Percentiles rank a stretch among this genome's conserved stretches.
phyloP scores from a whole-genome alignment of 2,888 invertebrate genomes.

The Graphium colonna region DNA sequence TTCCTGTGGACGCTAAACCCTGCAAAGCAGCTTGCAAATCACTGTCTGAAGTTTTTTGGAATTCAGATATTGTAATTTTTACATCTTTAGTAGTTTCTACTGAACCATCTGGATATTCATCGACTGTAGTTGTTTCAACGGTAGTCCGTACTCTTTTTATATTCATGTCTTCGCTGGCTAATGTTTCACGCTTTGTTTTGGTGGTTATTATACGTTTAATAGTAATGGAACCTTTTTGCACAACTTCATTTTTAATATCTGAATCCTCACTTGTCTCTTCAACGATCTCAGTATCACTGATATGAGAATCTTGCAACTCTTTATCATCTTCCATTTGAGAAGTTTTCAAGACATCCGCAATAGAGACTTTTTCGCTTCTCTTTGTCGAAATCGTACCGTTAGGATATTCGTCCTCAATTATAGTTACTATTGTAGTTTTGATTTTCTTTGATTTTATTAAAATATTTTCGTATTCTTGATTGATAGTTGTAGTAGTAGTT shows the following conservation, averaged over 20 bases:
- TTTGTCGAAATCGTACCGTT: conserved; percentile 66
- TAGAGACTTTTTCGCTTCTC: conserved; percentile 65
- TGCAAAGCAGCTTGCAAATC: conserved; percentile 68
- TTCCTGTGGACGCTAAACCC: conserved; percentile 63
- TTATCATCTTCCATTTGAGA: conserved; percentile 34
- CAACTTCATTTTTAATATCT: conserved; percentile 59
- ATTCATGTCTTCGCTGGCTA: conserved; percentile 70
- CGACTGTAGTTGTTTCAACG: conserved; percentile 71
- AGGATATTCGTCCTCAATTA: conserved; percentile 62
- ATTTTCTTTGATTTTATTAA: conserved; percentile 50
- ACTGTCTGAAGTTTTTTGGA: conserved; percentile 68
- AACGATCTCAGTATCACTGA: conserved; percentile 57
- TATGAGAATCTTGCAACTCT: conserved; percentile 43
- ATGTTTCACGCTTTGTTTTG: conserved; percentile 68
- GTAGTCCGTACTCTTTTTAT: conserved; percentile 81
- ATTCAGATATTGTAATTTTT: conserved; percentile 74
- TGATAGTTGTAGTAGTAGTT: conserved; percentile 54
- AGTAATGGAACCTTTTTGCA: conserved; percentile 51
- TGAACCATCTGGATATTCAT: conserved; percentile 75
- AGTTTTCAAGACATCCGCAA: conserved; percentile 53
- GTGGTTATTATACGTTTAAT: conserved; percentile 69
- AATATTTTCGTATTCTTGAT: conserved; percentile 56
- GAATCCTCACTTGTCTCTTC: conserved; percentile 64
- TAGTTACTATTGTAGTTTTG: conserved; percentile 54
- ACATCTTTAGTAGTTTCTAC: conserved; percentile 77